Base-by-base conservation (phyloP, 1,140 invertebrate species). In the Scaptomyza hsui region DNA sequence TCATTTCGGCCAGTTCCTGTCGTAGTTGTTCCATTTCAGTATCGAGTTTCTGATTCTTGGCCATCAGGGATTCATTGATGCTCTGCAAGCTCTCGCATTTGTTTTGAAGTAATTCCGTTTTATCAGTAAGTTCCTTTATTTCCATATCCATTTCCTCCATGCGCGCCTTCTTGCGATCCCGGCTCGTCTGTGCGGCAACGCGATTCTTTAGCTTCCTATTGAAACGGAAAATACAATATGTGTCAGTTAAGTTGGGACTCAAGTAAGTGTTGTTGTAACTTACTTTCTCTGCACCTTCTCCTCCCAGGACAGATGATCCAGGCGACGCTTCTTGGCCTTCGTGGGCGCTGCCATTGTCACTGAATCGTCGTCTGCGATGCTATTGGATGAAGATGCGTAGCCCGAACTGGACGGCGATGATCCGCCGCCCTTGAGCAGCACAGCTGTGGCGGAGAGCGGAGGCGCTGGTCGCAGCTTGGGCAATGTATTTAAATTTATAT, bases 171-270 rank as follows among this genome's bases (percentile, higher is more conserved):
- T 99, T 99, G n/a, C 97, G 94, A 91, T 99, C 98, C 52, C 98
- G 93, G 0, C 98, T 99, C 39, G 97, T 98, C 92, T 99, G 98
- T n/a, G 98, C 98, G 35, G 98, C 98, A 12, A 99, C 97, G 80
- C 98, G 93, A 91, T 99, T 99, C 91, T 99, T 99, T 73, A 99
- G 90, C 93, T 99, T 99, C 91, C 98, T 98, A 89, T 52, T 92
- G 92, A 2, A 16, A 1, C 19, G 4, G 4, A 2, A 9, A 2
- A 1, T 1, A 37, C 9, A 9, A 29, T 37, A n/a, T 37, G 7
- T 24, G 24, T 37, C 9, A 12, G 29, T 32, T 32, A 9, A 29
- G 26, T 29, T 29, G 26, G 7, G 9, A 1, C 12, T n/a, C 32
- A n/a, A n/a, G 3, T 12, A 9, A 37, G 32, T 37, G 32, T n/a